Evolutionary conservation across 1,140 invertebrate species (phyloP).

Genomic region (Apocrypta bakeri): DNA sequence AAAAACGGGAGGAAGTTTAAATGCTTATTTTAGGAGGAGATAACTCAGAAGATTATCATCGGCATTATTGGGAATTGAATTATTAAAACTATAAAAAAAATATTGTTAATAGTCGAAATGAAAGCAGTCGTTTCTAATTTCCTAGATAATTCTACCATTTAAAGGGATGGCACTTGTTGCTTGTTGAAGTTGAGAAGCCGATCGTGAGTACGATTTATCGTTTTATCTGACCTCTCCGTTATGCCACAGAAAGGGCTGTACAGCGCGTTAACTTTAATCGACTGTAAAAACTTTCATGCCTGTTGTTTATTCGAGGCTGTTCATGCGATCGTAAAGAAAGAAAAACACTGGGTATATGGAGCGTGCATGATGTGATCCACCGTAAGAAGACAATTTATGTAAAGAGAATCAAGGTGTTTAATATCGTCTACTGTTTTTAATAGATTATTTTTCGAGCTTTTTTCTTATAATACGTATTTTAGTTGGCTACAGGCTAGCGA

Average conservation of each 20-base stretch:
- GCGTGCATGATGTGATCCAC: background rate
- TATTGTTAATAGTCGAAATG: too few relatives aligned
- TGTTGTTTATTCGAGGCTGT: background rate
- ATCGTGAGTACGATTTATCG: background rate
- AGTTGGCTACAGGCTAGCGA: background rate
- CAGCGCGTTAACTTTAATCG: background rate
- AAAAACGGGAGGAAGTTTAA: background rate
- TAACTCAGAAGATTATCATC: background rate
- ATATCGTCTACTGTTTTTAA: background rate
- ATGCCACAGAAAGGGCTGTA: background rate
- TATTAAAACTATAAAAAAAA: too few relatives aligned
- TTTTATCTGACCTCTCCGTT: background rate
- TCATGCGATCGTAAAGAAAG: background rate
- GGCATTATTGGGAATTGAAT: too few relatives aligned
- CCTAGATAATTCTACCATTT: too few relatives aligned
- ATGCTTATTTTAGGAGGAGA: background rate
- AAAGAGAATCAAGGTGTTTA: background rate
- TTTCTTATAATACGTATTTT: too few relatives aligned
- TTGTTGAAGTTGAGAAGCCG: background rate
- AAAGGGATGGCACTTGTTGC: constrained; percentile 17
- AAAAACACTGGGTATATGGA: background rate
- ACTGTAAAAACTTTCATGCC: constrained; percentile 1
- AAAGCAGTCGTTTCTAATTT: too few relatives aligned
- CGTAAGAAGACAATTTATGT: background rate
- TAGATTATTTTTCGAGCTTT: background rate